A percentile compares a stretch with the other conserved stretches of the same genome.
These are phyloP conservation scores for Conus betulinus DNA, from an alignment of 1,140 invertebrate species.

Conservation along the genomic window DNA sequence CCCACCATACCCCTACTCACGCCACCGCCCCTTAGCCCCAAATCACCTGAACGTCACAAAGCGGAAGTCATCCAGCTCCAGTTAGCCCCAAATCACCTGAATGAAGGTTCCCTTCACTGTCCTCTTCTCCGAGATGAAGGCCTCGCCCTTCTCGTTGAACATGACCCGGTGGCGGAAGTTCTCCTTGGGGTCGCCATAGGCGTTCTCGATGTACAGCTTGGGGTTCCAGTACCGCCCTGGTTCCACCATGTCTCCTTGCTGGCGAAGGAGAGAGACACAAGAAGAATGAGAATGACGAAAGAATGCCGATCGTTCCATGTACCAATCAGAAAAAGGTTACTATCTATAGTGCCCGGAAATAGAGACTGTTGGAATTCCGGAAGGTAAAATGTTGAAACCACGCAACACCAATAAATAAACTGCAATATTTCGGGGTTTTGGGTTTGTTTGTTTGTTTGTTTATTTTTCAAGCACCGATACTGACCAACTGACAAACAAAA, in stretches of 20 bases:
- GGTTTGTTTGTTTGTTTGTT: no score
- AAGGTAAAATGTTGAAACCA: no score
- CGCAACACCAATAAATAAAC: no score
- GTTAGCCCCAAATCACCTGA: no score
- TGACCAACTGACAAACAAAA: no score
- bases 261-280: background rate
- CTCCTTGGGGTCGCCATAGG: constrained; percentile 73
- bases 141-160: constrained; percentile 71
- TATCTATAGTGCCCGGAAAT: no score
- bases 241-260: constrained; percentile 68
- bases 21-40: no score
- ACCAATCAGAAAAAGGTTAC: background rate
- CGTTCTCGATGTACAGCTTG: constrained; percentile 75
- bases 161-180: constrained; percentile 65
- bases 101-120: constrained; percentile 73
- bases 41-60: constrained; percentile 74
- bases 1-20: no score
- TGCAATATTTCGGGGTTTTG: no score
- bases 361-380: no score
- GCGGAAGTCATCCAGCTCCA: constrained; percentile 74
- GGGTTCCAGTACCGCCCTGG: constrained; percentile 73
- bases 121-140: constrained; percentile 71
- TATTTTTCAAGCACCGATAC: no score
- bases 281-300: background rate
- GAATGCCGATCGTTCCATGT: background rate